Evolutionary conservation across 2,113 vertebrate genomes (phyloP).

Genomic region (Larimichthys crocea): DNA sequence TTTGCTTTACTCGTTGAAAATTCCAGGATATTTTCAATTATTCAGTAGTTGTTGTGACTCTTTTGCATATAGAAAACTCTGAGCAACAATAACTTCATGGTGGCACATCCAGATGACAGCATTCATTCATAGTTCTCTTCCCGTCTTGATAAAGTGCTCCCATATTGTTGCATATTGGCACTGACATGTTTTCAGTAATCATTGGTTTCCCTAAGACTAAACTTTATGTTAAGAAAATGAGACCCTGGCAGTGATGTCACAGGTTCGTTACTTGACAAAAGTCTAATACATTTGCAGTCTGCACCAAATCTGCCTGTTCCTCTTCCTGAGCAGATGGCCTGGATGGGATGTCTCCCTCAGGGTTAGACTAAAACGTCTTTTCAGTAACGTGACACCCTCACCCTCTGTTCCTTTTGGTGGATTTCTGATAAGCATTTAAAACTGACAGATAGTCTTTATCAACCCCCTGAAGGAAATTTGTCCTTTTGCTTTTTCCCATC

Average conservation of each 20-base stretch:
- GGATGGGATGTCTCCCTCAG: constrained; percentile 33
- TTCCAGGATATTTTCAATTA: background rate
- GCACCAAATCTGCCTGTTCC: constrained; percentile 28
- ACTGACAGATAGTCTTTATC: constrained; percentile 9
- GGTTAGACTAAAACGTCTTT: constrained; percentile 18
- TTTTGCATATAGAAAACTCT: constrained; percentile 11
- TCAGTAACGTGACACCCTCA: constrained; percentile 63
- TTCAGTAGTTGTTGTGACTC: background rate
- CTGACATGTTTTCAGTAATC: background rate
- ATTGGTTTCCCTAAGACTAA: background rate
- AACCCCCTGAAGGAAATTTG: background rate
- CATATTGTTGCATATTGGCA: background rate
- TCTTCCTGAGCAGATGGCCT: constrained; percentile 58
- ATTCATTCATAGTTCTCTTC: background rate
- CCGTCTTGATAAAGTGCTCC: background rate
- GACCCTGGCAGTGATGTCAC: background rate
- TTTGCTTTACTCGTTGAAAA: constrained; percentile 14
- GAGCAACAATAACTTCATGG: constrained; percentile 12
- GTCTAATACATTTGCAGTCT: constrained; percentile 10
- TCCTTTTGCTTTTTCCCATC: background rate
- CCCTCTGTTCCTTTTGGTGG: constrained; percentile 17
- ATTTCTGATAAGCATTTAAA: constrained; percentile 35
- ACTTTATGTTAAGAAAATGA: background rate
- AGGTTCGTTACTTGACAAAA: too few species aligned
- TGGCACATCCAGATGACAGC: background rate